These are phyloP conservation scores for Ceyx cyanopectus DNA, from an alignment of 2,113 vertebrate species.

Conservation along the genomic window DNA sequence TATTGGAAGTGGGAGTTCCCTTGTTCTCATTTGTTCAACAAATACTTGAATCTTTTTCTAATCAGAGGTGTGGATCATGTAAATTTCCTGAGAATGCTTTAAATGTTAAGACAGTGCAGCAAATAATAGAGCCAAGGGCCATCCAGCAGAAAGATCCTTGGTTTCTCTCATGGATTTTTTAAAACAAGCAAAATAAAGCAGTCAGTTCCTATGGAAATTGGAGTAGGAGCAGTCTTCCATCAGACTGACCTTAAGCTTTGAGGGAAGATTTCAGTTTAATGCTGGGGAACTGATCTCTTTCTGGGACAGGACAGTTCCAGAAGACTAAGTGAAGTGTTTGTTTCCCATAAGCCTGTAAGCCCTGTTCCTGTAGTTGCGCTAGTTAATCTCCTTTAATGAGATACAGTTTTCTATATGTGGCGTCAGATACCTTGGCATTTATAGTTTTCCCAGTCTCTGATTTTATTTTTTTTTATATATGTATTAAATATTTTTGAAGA, in stretches of 20 bases:
- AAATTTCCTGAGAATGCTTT: neutral
- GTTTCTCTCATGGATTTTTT: neutral
- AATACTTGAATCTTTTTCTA: neutral
- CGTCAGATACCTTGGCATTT: neutral
- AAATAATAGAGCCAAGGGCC: neutral
- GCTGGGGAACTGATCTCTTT: neutral
- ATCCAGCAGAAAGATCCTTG: neutral
- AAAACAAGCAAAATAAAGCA: neutral
- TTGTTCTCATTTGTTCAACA: neutral
- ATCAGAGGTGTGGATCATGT: accelerated
- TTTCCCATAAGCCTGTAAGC: neutral
- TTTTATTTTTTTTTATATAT: neutral
- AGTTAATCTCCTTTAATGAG: slow-evolving; percentile 48
- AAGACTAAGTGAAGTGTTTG: neutral
- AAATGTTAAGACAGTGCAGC: neutral
- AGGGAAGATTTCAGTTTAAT: neutral
- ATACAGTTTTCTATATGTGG: slow-evolving; percentile 44
- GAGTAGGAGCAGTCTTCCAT: neutral
- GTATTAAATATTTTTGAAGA: neutral
- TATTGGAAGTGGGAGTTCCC: neutral
- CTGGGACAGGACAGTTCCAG: neutral
- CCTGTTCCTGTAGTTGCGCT: neutral
- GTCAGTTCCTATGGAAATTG: neutral
- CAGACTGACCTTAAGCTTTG: neutral
- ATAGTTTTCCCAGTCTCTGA: neutral